Evolutionary conservation across 2,888 invertebrate species (phyloP), one percentile per base, ranked within the genome.

Genomic region (Chironomus tentans): DNA sequence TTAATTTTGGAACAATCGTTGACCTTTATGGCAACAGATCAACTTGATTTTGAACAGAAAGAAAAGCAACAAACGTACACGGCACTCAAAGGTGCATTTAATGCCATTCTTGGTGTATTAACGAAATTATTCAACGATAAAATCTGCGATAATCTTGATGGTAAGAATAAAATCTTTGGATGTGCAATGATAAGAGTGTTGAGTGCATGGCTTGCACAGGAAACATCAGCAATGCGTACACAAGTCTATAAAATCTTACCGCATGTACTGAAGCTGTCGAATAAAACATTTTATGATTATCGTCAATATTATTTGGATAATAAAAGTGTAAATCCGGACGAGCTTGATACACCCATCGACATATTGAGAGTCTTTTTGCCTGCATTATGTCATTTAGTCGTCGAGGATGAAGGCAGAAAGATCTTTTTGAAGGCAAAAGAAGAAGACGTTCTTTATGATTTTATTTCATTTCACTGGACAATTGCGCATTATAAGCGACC

Each of bases 11-110:
- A 95, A 81, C 84, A 91, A 47, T 92, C 92, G 22, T 88, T 95
- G 21, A 88, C 90, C 78, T 92, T 91, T 79, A 92, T 95, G 85
- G 89, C 91, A 48, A 90, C 89, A 0, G 94, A 94, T 82, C 90
- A 91, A 78, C 82, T 95, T 68, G 94, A 94, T 80, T 85, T 95
- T 79, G 95, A 95, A 80, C 92, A 93, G 80, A 95, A 94, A 82
- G 96, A 96, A 81, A 94, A 95, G 80, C 93, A 95, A 81, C 93
- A 94, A 62, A 87, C 96, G 0, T 95, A 96, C 81, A 93, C 93
- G 0, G 94, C 94, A 6, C 85, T 97, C 2, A 95, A 95, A 82
- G 95, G 94, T 70, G 94, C 94, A 3, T 94, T 95, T 81, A 90
- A 92, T 78, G 94, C 93, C 76, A 88, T 95, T 65, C 87, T 94